Evolutionary conservation across 2,797 vertebrate genomes (phyloP).

Genomic region (Liasis olivaceus): DNA sequence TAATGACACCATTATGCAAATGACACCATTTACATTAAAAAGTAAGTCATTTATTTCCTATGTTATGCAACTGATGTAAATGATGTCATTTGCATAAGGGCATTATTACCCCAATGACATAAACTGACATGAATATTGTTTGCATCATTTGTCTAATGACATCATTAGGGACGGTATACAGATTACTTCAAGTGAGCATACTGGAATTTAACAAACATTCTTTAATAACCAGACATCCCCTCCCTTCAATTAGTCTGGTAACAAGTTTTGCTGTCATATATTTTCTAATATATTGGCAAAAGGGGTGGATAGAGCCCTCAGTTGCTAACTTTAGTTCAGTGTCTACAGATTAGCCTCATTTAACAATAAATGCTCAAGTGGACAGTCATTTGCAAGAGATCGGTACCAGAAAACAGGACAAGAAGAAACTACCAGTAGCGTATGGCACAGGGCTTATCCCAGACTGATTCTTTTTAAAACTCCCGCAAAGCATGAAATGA

Average conservation of each 20-base stretch:
- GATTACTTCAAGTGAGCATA: not conserved
- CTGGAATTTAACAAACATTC: not conserved
- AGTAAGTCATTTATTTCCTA: not conserved
- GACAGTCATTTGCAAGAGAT: not conserved
- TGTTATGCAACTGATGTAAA: not conserved
- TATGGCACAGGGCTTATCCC: not conserved
- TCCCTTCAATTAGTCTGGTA: not conserved
- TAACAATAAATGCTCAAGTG: not conserved
- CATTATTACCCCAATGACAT: not conserved
- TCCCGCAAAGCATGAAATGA: not conserved
- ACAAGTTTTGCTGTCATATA: not conserved
- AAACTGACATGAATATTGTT: not conserved
- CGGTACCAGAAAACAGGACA: not conserved
- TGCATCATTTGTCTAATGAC: not conserved
- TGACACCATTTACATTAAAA: not conserved
- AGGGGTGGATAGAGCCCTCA: not conserved
- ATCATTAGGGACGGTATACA: not conserved
- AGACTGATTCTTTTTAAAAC: not conserved
- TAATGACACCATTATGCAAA: not conserved
- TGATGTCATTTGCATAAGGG: not conserved
- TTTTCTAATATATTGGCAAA: not conserved
- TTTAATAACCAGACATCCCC: not conserved
- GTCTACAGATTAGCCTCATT: not conserved
- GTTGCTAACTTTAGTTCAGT: not conserved
- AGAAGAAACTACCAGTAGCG: not conserved